Conservation (phyloP, 2,797 vertebrate genomes). For the Myripristis murdjan region DNA sequence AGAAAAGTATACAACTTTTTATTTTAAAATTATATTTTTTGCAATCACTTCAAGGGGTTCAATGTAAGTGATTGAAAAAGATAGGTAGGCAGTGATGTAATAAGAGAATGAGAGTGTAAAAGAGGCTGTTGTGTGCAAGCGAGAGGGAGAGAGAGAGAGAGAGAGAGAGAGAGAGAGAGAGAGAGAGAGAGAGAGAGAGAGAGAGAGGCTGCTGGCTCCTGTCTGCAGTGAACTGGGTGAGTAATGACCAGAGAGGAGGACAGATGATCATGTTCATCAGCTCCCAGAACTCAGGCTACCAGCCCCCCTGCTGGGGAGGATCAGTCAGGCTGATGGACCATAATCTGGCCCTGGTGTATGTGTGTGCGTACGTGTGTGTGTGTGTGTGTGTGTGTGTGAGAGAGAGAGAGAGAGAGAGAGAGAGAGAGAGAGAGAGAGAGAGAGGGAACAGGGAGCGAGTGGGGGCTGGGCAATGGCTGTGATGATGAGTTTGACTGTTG, state of each 20-base stretch:
- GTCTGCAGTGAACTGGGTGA: conserved; percentile 62
- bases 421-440: no score
- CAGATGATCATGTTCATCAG: conserved; percentile 75
- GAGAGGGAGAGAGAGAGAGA: conserved; percentile 32
- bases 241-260: conserved; percentile 72
- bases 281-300: conserved; percentile 59
- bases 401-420: conserved; percentile 9
- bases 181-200: conserved; percentile 22
- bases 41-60: no score
- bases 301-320: conserved; percentile 66
- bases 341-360: conserved; percentile 52
- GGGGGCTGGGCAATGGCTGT: conserved; percentile 35
- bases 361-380: conserved; percentile 21
- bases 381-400: conserved; percentile 5
- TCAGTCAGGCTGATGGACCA: conserved; percentile 66
- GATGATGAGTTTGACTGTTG: conserved; percentile 43
- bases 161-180: conserved; percentile 20
- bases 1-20: not conserved
- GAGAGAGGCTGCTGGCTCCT: conserved; percentile 53
- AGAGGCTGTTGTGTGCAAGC: conserved; percentile 16
- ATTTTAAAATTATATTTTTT: no score
- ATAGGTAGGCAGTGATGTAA: no score
- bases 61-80: not conserved
- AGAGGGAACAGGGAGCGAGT: conserved; percentile 32
- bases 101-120: conserved; percentile 7